Evolutionary conservation across 1,140 invertebrate genomes (phyloP).

Genomic region (Diabrotica undecimpunctata): DNA sequence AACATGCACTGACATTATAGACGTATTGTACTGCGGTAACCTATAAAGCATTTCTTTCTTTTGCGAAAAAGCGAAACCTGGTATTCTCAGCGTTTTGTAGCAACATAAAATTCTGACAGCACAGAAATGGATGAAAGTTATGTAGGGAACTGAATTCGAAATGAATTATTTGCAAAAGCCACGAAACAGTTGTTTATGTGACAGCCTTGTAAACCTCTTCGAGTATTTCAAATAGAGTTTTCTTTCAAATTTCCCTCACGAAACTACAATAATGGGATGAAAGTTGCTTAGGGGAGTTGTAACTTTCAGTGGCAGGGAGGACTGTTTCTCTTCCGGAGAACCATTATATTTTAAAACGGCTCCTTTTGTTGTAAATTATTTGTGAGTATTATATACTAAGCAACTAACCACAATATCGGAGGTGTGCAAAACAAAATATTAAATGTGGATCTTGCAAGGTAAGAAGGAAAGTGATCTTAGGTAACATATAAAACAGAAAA

Average conservation of each 20-base stretch:
- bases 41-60: too few species aligned
- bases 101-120: constrained; percentile 2
- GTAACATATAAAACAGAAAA: too few species aligned
- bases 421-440: too few species aligned
- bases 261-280: constrained; percentile 21
- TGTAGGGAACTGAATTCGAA: not conserved
- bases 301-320: not conserved
- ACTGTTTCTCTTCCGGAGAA: too few species aligned
- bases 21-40: too few species aligned
- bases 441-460: too few species aligned
- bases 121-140: not conserved
- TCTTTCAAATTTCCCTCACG: constrained; percentile 20
- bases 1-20: too few species aligned
- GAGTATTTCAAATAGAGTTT: constrained; percentile 21
- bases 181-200: constrained; percentile 22
- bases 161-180: constrained; percentile 1
- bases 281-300: not conserved
- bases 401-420: too few species aligned
- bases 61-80: not conserved
- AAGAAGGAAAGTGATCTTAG: too few species aligned
- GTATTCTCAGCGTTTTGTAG: not conserved
- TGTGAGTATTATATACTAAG: too few species aligned
- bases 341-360: too few species aligned
- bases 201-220: constrained; percentile 10
- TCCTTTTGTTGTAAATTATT: too few species aligned